Base-by-base conservation (phyloP, 2,797 vertebrate species). In the Ispidina lecontei region DNA sequence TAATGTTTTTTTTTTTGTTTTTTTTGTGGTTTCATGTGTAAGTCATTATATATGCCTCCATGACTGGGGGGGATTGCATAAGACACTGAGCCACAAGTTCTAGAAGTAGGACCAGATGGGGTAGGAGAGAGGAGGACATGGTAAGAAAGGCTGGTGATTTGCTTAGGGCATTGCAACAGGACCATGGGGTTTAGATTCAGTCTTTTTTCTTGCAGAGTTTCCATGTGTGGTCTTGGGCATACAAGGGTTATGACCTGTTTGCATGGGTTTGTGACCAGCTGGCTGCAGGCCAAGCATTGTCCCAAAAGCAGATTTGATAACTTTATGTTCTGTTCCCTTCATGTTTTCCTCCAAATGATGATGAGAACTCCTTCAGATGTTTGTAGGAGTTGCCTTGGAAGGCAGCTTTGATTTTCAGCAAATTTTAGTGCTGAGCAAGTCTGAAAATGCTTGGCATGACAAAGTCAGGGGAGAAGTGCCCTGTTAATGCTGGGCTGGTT, bases 321-420 rank as follows among this genome's bases (percentile, higher is more conserved):
- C 67, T 67, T 65, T 28, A n/a, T 2, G 10, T 88, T 79, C 74
- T 89, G 2, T 78, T 91, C 84, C 49, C 7, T 41, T 81, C 0
- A 1, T 67, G 14, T 44, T 86, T 88, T 79, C 43, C 31, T 84
- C 56, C 37, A 76, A 73, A 71, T 20, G 4, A 39, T 52, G 54
- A 81, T 78, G 76, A 84, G 86, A 86, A 81, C 17, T 62, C 9
- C 3, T 69, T 72, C n/a, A 58, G 51, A 51, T 4, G 0, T 88
- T 92, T 69, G 55, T 58, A 84, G 51, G 55, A 65, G 43, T 60
- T 89, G 60, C 29, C 44, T 85, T 82, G 72, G 41, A 91, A 69
- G 26, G 9, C 46, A 58, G 51, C 28, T 78, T 56, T 2, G 3
- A 54, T 87, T 93, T 88, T 89, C 47, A 90, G 55, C 14, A 49